phyloP scores from a whole-genome alignment of 2,797 vertebrate genomes.

The Rhynchonycteris naso region DNA sequence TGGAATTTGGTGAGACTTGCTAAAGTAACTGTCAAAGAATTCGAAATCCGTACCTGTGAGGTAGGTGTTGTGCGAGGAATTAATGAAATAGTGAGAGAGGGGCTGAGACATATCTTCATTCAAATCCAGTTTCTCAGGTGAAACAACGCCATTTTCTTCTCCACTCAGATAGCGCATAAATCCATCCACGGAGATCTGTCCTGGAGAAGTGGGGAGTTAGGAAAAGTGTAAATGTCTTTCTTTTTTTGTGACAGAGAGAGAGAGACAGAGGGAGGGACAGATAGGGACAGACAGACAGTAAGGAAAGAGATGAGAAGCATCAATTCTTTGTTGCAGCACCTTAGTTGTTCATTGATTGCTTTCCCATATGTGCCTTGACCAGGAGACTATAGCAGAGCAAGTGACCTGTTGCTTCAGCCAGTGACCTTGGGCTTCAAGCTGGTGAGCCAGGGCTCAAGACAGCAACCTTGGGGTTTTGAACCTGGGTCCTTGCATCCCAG shows the following conservation, averaged over 20 bases:
- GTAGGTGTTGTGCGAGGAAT: slow-evolving; percentile 99
- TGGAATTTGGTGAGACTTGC: background rate
- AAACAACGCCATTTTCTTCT: slow-evolving; percentile 96
- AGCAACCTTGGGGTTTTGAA: too few relatives aligned
- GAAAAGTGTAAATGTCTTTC: slow-evolving; percentile 54
- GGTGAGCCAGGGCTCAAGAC: too few relatives aligned
- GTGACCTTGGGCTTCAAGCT: too few relatives aligned
- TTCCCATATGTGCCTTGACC: too few relatives aligned
- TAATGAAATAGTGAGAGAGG: slow-evolving; percentile 98
- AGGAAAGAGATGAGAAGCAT: too few relatives aligned
- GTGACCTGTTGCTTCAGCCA: too few relatives aligned
- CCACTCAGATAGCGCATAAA: slow-evolving; percentile 94
- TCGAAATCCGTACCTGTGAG: slow-evolving; percentile 91
- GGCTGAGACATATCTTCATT: slow-evolving; percentile 99
- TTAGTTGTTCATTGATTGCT: too few relatives aligned
- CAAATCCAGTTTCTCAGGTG: slow-evolving; percentile 98
- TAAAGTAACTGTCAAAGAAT: background rate
- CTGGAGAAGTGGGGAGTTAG: slow-evolving; percentile 85
- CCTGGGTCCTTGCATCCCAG: too few relatives aligned
- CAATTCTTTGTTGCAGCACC: too few relatives aligned
- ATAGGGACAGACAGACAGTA: too few relatives aligned
- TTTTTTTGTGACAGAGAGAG: background rate
- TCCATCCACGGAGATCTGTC: slow-evolving; percentile 97
- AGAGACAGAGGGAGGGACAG: too few relatives aligned
- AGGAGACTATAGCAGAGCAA: too few relatives aligned